Evolutionary conservation across 23 tunicate genomes (phyloP), one percentile per base, ranked within the genome.

Genomic region (Phallusia fumigata): DNA sequence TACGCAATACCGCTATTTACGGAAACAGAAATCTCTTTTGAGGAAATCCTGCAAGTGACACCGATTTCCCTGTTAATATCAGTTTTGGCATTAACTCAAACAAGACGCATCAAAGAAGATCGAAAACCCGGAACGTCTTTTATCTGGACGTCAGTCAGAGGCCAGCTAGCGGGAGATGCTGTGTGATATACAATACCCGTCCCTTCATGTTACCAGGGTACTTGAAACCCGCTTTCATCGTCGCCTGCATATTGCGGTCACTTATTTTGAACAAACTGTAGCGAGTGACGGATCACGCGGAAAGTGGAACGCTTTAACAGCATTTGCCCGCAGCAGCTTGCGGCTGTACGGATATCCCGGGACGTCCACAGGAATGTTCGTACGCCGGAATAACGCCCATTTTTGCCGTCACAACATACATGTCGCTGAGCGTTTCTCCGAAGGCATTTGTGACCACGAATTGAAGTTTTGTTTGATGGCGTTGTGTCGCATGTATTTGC

Each of bases 161-260:
- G 47, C 47, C 47, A 40, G 47, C 10, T 10, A 40, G 47, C 10
- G 8, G 47, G 47, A 3, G 10, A 40, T 40, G 47, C 47, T 40
- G 47, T 40, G 47, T 40, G 47, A 40, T 40, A 40, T 40, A 40
- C 47, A 3, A 40, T 40, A 40, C 47, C 47, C 47, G 69, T 24
- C 69, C 69, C 28, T 58, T 58, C 28, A 58, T 6, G 69, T 58
- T 24, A 24, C 28, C 69, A 22, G 5, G 16, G 69, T 58, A 22
- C 28, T 24, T 58, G 69, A 58, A 58, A 58, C 8, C 69, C 69
- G 69, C 69, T 58, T 58, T 58, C 69, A 24, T 24, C 28, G 28
- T 6, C 15, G 26, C 69, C 28, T 58, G 69, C 69, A 58, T 58
- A 58, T 58, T 58, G 69, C 69, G 69, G 69, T 58, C 69, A 24